Conservation (phyloP, 2,113 vertebrate genomes). For the Stomatorhinus ivindoensis region DNA sequence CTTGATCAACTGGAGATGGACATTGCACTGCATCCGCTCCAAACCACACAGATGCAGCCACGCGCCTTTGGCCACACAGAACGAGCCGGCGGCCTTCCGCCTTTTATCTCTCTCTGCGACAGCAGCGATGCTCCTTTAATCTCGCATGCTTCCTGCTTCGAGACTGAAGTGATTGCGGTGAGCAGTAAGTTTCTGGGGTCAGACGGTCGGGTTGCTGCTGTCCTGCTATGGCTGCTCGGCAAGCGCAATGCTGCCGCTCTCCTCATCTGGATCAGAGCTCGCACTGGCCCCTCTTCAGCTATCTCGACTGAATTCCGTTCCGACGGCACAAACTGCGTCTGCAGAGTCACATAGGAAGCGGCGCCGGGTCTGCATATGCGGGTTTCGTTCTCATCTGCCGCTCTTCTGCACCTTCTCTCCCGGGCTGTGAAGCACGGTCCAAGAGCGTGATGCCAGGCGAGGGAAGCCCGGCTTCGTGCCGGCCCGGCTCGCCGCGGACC, state of each 20-base stretch:
- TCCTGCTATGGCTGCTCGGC: neutral
- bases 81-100: neutral
- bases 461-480: conserved; percentile 30
- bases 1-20: neutral
- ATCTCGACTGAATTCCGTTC: neutral
- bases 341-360: neutral
- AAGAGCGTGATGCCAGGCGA: conserved; percentile 77
- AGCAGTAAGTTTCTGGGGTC: conserved; percentile 46
- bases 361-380: neutral
- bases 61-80: neutral
- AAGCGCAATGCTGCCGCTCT: too few species aligned
- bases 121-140: neutral
- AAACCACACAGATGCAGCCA: neutral
- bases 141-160: neutral
- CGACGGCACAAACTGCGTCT: neutral
- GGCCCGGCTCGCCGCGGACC: conserved; percentile 36
- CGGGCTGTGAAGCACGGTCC: conserved; percentile 66
- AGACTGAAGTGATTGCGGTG: conserved; percentile 10
- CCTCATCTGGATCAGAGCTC: neutral
- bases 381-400: neutral
- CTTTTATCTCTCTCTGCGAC: neutral
- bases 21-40: neutral
- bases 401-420: neutral
- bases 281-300: neutral
- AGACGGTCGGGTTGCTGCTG: conserved; percentile 39